Evolutionary conservation across 2,113 vertebrate species (phyloP).

Genomic region (Siphamia tubifer): DNA sequence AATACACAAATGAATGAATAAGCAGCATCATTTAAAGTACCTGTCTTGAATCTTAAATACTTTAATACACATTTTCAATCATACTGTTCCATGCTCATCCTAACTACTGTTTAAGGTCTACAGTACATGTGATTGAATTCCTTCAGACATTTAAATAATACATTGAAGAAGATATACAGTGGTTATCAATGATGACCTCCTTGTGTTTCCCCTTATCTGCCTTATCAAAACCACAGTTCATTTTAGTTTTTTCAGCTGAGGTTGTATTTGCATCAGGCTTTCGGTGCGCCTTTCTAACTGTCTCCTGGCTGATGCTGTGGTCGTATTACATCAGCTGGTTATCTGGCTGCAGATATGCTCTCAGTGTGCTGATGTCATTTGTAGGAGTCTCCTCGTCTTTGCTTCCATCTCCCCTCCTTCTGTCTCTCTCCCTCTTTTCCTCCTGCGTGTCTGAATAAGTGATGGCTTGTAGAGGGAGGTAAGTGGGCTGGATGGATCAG

Average conservation of each 20-base stretch:
- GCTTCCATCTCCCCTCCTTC: constrained; percentile 1
- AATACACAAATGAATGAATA: no score
- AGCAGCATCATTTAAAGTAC: no score
- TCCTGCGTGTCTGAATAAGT: constrained; percentile 42
- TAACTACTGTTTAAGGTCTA: no score
- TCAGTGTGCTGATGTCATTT: constrained; percentile 61
- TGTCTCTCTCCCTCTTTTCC: neutral
- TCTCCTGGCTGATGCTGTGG: neutral
- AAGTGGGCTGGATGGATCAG: constrained; percentile 19
- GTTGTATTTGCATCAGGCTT: neutral
- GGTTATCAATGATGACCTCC: neutral
- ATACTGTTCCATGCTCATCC: no score
- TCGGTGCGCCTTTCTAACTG: neutral
- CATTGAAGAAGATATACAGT: neutral
- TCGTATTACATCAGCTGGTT: constrained; percentile 50
- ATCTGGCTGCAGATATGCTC: constrained; percentile 24
- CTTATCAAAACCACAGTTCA: neutral
- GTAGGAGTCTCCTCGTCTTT: constrained; percentile 19
- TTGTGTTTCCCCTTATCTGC: neutral
- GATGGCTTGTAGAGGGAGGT: constrained; percentile 33
- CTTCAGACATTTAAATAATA: neutral
- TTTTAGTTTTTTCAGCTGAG: neutral
- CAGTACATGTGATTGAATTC: neutral
- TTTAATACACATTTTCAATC: no score
- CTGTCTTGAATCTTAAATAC: no score